phyloP scores from a whole-genome alignment of 2,888 invertebrate species.

The Tenthredo scrophulariae region DNA sequence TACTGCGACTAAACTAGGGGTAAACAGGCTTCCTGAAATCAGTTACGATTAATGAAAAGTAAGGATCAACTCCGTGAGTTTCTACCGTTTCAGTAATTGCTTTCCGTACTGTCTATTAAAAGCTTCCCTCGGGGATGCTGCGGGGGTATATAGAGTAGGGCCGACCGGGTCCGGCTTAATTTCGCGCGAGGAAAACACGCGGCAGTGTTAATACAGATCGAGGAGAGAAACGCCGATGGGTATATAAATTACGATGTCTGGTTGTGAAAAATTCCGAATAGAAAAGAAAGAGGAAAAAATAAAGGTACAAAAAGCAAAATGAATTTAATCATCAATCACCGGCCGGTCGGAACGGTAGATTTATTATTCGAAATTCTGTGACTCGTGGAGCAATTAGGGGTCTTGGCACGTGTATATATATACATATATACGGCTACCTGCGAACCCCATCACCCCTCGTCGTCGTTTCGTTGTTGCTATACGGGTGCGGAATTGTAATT shows the following conservation, averaged over 20 bases:
- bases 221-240: not conserved
- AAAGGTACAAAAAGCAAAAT: not conserved
- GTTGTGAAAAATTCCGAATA: not conserved
- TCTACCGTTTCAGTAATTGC: constrained; percentile 34
- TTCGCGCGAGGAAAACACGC: not conserved
- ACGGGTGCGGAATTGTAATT: not conserved
- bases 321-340: constrained; percentile 4
- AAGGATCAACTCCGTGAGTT: constrained; percentile 30
- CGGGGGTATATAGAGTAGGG: too few species aligned
- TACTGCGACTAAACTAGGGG: too few species aligned
- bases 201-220: not conserved
- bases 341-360: not conserved
- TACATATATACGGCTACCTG: not conserved
- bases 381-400: constrained; percentile 7
- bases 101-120: constrained; percentile 51
- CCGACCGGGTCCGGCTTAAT: too few species aligned
- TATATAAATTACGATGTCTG: not conserved
- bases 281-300: not conserved
- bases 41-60: constrained; percentile 35
- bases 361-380: constrained; percentile 12
- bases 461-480: not conserved
- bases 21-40: not conserved
- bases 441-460: not conserved
- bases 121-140: constrained; percentile 31
- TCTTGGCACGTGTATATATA: not conserved